Evolutionary conservation across 2,888 invertebrate species (phyloP).

Genomic region (Phlogophora meticulosa): DNA sequence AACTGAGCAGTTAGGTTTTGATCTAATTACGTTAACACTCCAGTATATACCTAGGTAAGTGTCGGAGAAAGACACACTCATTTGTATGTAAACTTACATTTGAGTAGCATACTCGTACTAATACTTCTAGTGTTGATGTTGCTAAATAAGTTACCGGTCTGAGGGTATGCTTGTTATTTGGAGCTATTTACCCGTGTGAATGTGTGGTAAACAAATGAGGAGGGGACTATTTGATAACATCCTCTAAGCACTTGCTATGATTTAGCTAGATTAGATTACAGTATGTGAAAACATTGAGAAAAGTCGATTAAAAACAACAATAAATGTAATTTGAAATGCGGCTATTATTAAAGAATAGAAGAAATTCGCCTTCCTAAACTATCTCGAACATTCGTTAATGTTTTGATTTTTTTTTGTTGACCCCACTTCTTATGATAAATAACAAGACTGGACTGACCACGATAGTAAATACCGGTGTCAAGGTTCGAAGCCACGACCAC

Average conservation of each 20-base stretch:
- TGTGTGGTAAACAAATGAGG: not conserved
- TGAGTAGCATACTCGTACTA: not conserved
- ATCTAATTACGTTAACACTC: no score
- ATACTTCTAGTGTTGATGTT: not conserved
- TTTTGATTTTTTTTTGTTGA: constrained; percentile 21
- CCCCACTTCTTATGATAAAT: constrained; percentile 37
- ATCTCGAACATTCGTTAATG: not conserved
- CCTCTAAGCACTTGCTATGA: not conserved
- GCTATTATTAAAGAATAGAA: not conserved
- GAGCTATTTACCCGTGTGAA: not conserved
- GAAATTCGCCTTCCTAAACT: not conserved
- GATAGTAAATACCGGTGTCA: constrained; percentile 66
- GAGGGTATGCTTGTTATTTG: not conserved
- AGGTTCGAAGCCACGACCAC: constrained; percentile 63
- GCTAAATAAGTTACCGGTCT: not conserved
- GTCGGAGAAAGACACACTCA: not conserved
- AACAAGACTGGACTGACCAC: constrained; percentile 53
- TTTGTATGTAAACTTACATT: not conserved
- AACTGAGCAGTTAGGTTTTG: not conserved
- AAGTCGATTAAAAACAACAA: no score
- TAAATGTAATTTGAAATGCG: no score
- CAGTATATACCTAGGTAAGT: not conserved
- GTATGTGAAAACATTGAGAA: no score
- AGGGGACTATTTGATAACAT: constrained; percentile 11
- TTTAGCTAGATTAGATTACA: no score